phyloP scores from a whole-genome alignment of 2,113 vertebrate genomes.

The Motacilla alba region DNA sequence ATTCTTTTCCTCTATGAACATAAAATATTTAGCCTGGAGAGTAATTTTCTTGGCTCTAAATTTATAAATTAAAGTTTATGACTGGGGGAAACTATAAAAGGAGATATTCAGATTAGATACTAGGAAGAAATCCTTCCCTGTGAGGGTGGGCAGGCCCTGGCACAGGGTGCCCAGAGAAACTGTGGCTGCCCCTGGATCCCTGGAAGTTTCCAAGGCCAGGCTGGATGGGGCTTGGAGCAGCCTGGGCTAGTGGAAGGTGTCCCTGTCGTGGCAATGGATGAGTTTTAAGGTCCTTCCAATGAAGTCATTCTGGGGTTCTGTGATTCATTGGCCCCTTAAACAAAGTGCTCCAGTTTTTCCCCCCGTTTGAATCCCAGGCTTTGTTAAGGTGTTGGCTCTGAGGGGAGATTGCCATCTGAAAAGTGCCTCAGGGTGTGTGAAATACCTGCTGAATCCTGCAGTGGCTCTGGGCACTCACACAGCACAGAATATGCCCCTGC shows the following conservation, averaged over 20 bases:
- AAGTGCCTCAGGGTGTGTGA: background rate
- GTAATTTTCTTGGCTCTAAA: background rate
- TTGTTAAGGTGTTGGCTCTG: background rate
- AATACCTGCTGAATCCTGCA: background rate
- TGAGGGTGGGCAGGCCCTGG: background rate
- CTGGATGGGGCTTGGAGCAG: fast-evolving
- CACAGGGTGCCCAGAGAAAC: background rate
- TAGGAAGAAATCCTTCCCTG: background rate
- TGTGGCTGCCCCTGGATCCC: background rate
- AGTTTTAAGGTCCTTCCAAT: background rate
- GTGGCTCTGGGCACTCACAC: background rate
- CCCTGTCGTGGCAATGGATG: background rate
- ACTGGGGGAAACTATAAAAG: background rate
- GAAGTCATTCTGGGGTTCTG: background rate
- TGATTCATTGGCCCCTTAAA: background rate
- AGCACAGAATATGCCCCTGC: background rate
- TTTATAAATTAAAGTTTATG: background rate
- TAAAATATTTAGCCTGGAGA: background rate
- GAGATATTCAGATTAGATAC: background rate
- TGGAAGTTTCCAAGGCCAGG: background rate
- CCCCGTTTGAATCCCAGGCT: background rate
- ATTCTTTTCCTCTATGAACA: background rate
- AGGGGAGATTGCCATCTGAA: background rate
- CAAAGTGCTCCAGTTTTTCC: background rate
- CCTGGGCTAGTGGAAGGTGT: fast-evolving